Evolutionary conservation across 2,797 vertebrate species (phyloP).

Genomic region (Otus scops): DNA sequence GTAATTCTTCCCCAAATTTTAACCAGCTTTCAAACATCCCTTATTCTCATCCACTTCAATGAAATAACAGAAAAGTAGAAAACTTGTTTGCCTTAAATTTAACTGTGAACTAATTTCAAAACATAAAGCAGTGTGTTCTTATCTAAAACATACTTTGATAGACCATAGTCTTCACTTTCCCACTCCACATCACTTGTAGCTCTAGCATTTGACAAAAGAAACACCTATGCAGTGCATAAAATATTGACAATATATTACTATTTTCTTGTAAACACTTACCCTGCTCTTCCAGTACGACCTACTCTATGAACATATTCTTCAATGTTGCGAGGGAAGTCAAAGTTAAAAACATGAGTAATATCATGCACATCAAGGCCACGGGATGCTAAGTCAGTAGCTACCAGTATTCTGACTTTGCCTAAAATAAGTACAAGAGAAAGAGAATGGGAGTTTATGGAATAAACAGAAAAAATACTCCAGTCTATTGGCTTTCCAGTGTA

Average conservation of each 20-base stretch:
- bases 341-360: conserved; percentile 94
- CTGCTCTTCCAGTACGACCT: conserved; percentile 93
- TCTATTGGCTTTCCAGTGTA: background rate
- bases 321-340: conserved; percentile 93
- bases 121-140: background rate
- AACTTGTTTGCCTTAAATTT: background rate
- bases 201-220: background rate
- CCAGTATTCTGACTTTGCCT: conserved; percentile 91
- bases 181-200: background rate
- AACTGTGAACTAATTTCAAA: background rate
- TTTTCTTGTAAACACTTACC: conserved; percentile 75
- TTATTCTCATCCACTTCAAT: background rate
- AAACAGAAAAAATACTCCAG: background rate
- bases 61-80: background rate
- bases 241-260: rapidly evolving
- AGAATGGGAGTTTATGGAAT: background rate
- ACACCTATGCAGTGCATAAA: background rate
- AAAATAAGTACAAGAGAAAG: background rate
- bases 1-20: background rate
- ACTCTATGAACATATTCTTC: conserved; percentile 96
- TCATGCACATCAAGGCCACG: conserved; percentile 92
- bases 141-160: background rate
- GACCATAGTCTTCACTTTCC: background rate
- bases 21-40: background rate
- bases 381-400: conserved; percentile 94